Evolutionary conservation across 2,797 vertebrate genomes (phyloP), one percentile per base, ranked within the genome.

Genomic region (Lepilemur ruficaudatus): DNA sequence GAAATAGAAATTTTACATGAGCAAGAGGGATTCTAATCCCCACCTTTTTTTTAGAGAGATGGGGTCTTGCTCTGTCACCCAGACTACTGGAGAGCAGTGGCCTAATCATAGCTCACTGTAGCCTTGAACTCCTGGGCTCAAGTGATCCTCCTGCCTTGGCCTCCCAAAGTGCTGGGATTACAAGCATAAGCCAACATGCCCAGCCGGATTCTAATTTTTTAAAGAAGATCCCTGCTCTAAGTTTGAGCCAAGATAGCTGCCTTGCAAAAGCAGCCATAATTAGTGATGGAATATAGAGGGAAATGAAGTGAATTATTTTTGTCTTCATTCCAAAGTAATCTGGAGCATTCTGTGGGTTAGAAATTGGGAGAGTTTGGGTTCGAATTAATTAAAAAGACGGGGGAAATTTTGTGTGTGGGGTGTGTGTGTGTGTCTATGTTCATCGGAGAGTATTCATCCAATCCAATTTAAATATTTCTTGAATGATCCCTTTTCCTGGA

Each of bases 381-480:
- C 78, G 57, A 72, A 46, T 50, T 69, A 95, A 63, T 97, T 43
- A 50, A 23, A 67, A 72, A 46, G 55, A 28, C 20, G 0, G 41
- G 82, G 3, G 41, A 7, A 63, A 50, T 30, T 48, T 4, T 52
- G 72, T 79, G 41, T 28, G 41, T 38, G n/a, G 32, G 17, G 17
- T 50, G 41, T 59, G 20, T 38, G 28, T n/a, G 18, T 73, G 20
- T 82, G 14, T 46, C 10, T 48, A 17, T 75, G 20, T 57, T 73
- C 59, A 65, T 48, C 32, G 55, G 67, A 70, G 52, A 78, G 32
- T 43, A 72, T 72, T 14, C 25, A 30, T 72, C 52, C 69, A 46
- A 14, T 50, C 72, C 18, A 78, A 87, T 89, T 57, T 86, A 76
- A 93, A 90, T 89, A 86, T 78, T 96, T 92, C 59, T 63, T 57